These are phyloP conservation scores for Psilanteris sp. DNA, from an alignment of 1,140 invertebrate genomes.

Conservation along the genomic window DNA sequence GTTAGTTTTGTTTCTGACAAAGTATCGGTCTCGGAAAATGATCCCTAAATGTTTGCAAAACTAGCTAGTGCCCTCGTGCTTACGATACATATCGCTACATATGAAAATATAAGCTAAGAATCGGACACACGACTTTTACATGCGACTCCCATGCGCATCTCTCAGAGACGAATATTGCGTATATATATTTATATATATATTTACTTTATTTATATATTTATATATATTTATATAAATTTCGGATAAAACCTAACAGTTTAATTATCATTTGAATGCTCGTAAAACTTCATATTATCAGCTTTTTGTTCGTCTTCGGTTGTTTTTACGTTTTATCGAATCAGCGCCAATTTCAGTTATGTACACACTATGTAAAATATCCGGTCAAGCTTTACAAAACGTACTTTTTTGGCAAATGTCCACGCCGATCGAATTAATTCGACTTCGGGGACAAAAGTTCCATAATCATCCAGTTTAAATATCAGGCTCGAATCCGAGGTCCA, in stretches of 20 bases:
- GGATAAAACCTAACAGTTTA: slow-evolving; percentile 41
- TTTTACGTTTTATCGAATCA: slow-evolving; percentile 30
- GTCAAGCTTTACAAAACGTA: slow-evolving; percentile 43
- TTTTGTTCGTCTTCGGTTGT: slow-evolving; percentile 12
- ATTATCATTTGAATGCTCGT: slow-evolving; percentile 24
- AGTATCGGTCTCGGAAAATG: slow-evolving; percentile 22
- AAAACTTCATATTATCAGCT: slow-evolving; percentile 19
- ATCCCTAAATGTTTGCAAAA: slow-evolving; percentile 37
- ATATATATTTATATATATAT: slow-evolving; percentile 43
- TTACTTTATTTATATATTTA: slow-evolving; percentile 41
- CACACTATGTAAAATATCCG: slow-evolving; percentile 45
- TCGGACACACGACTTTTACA: slow-evolving; percentile 42
- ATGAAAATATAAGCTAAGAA: slow-evolving; percentile 53
- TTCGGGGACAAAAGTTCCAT: slow-evolving; percentile 22
- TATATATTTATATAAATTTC: slow-evolving; percentile 12
- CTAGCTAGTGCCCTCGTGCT: slow-evolving; percentile 46
- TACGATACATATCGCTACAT: slow-evolving; percentile 34
- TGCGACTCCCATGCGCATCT: slow-evolving; percentile 40
- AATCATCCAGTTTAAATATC: background rate
- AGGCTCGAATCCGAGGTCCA: background rate
- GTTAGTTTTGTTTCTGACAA: slow-evolving; percentile 3
- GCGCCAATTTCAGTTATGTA: slow-evolving; percentile 50
- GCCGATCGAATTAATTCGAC: slow-evolving; percentile 23
- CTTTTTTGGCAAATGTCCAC: slow-evolving; percentile 45
- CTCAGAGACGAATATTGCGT: slow-evolving; percentile 34